phyloP scores from a whole-genome alignment of 1,140 invertebrate species.

The Hormaphis cornu region DNA sequence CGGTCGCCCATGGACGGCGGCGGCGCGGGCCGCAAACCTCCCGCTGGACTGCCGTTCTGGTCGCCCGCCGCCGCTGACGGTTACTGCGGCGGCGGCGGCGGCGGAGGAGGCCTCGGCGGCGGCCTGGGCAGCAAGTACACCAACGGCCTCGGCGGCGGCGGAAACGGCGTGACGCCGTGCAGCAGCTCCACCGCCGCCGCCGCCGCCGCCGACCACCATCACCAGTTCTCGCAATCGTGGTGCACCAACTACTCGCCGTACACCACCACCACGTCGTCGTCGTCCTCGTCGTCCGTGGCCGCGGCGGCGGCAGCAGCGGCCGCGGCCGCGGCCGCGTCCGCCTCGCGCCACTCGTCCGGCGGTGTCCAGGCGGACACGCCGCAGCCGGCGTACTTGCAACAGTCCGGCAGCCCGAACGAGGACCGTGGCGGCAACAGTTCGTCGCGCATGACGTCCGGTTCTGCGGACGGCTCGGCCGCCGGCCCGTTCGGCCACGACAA shows the following conservation, averaged over 20 bases:
- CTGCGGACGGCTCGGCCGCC: slow-evolving; percentile 62
- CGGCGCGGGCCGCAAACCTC: slow-evolving; percentile 49
- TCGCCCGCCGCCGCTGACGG: slow-evolving; percentile 50
- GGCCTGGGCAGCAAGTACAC: slow-evolving; percentile 47
- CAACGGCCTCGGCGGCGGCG: slow-evolving; percentile 41
- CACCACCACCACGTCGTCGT: slow-evolving; percentile 42
- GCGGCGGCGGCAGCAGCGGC: slow-evolving; percentile 48
- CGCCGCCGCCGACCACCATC: slow-evolving; percentile 53
- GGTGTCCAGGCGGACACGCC: slow-evolving; percentile 52
- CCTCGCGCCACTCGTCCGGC: slow-evolving; percentile 51
- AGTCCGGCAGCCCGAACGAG: slow-evolving; percentile 49
- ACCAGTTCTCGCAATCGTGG: slow-evolving; percentile 56
- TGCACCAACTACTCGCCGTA: slow-evolving; percentile 67
- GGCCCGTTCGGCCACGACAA: slow-evolving; percentile 56
- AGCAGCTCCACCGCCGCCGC: slow-evolving; percentile 48
- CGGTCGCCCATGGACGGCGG: slow-evolving; percentile 5
- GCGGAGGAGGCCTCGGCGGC: slow-evolving; percentile 37
- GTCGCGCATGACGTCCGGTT: slow-evolving; percentile 46
- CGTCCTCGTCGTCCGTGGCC: slow-evolving; percentile 53
- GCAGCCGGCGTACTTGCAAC: slow-evolving; percentile 56
- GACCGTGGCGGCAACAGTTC: slow-evolving; percentile 53
- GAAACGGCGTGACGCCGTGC: slow-evolving; percentile 42
- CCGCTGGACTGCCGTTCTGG: slow-evolving; percentile 56
- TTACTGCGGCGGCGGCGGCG: slow-evolving; percentile 36
- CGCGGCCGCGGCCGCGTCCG: slow-evolving; percentile 46